Percentiles rank a stretch among this genome's conserved stretches.
phyloP scores from a whole-genome alignment of 2,888 invertebrate genomes.

The Thelaira solivaga region DNA sequence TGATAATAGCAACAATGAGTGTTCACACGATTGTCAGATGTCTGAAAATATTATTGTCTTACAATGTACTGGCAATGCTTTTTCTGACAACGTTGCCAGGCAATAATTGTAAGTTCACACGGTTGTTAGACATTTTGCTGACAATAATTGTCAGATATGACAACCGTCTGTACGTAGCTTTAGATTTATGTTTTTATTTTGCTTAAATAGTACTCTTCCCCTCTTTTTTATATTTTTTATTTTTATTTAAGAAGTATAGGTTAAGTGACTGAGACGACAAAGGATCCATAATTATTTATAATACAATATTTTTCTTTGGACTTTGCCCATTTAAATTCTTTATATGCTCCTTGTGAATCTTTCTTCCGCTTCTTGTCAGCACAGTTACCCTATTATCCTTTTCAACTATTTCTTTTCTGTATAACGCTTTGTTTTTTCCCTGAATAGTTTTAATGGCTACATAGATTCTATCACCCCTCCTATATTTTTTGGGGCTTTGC shows the following conservation, averaged over 20 bases:
- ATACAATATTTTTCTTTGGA: background rate
- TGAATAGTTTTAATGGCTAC: background rate
- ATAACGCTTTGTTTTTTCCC: background rate
- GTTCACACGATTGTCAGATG: too few relatives aligned
- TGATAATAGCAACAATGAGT: too few relatives aligned
- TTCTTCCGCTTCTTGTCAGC: constrained; percentile 4
- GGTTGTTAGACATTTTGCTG: too few relatives aligned
- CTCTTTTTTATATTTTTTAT: background rate
- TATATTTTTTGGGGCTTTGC: background rate
- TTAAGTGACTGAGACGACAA: background rate
- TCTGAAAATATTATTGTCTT: too few relatives aligned
- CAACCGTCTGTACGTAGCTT: too few relatives aligned
- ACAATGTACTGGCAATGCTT: too few relatives aligned
- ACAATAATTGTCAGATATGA: too few relatives aligned
- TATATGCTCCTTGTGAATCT: constrained; percentile 1
- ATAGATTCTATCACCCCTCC: background rate
- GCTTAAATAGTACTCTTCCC: background rate
- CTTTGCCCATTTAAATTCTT: background rate
- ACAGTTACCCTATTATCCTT: background rate
- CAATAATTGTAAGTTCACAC: too few relatives aligned
- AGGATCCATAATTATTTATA: constrained; percentile 5
- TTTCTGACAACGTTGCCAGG: too few relatives aligned
- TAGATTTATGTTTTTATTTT: background rate
- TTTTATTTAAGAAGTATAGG: background rate
- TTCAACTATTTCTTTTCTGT: background rate